phyloP scores from a whole-genome alignment of 2,113 vertebrate genomes.

The Oreochromis niloticus region DNA sequence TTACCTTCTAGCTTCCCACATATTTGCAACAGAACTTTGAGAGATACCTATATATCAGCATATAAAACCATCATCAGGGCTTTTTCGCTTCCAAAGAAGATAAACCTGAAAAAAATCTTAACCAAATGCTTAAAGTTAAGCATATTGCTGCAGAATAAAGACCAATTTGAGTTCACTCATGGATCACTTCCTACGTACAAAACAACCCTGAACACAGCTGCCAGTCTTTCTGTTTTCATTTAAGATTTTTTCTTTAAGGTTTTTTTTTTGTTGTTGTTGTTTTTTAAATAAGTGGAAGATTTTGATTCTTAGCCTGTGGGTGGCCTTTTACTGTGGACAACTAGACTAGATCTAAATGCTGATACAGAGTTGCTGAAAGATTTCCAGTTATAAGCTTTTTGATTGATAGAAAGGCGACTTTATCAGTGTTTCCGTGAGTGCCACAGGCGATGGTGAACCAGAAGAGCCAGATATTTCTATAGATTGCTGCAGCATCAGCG shows the following conservation, averaged over 20 bases:
- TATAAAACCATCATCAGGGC: neutral
- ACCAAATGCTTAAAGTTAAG: neutral
- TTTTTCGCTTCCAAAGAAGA: neutral
- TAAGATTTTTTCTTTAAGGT: neutral
- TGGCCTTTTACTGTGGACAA: slow-evolving; percentile 4
- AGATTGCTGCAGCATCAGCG: neutral
- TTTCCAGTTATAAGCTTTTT: neutral
- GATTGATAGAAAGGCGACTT: neutral
- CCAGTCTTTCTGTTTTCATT: neutral
- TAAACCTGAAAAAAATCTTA: neutral
- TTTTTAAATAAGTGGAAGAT: neutral
- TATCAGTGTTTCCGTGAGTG: neutral
- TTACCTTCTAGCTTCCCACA: neutral
- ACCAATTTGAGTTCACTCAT: neutral
- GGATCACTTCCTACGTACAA: neutral
- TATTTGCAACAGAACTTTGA: neutral
- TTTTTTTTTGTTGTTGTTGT: neutral
- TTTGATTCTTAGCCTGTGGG: neutral
- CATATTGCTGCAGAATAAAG: neutral
- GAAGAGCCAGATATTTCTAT: slow-evolving; percentile 43
- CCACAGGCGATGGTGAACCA: neutral
- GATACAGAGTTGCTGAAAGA: slow-evolving; percentile 23
- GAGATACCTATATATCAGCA: neutral
- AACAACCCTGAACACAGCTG: neutral
- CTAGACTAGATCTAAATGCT: slow-evolving; percentile 2